These are phyloP conservation scores for Zoroaster sp. DNA, from an alignment of 53 echinoderm and acorn worm genomes.

Conservation along the genomic window DNA sequence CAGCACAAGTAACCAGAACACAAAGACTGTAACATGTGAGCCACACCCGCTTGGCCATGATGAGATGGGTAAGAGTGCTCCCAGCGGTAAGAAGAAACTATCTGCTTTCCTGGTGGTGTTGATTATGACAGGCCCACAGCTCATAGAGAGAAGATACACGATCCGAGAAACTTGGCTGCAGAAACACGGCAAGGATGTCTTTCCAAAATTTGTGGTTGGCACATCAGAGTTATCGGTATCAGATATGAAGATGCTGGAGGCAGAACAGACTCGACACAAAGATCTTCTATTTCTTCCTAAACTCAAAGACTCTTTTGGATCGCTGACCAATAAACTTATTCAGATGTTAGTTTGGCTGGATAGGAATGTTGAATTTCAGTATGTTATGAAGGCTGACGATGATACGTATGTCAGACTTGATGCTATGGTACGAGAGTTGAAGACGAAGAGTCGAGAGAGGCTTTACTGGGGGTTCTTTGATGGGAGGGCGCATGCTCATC, in stretches of 20 bases:
- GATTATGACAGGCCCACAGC: constrained; percentile 88
- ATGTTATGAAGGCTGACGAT: constrained; percentile 91
- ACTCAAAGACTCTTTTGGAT: constrained; percentile 75
- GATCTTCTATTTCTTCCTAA: constrained; percentile 78
- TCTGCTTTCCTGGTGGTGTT: constrained; percentile 78
- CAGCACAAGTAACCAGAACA: background rate
- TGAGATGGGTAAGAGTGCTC: constrained; percentile 1
- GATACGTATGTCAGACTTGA: constrained; percentile 88
- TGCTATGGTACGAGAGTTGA: constrained; percentile 75
- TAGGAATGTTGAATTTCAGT: constrained; percentile 83
- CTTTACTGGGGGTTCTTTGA: constrained; percentile 99
- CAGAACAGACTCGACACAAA: constrained; percentile 72
- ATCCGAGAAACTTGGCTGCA: constrained; percentile 94
- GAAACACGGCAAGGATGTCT: constrained; percentile 68
- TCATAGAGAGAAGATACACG: constrained; percentile 70
- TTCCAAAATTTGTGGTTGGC: constrained; percentile 86
- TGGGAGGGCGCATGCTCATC: constrained; percentile 88
- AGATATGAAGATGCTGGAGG: constrained; percentile 64
- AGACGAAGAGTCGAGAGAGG: constrained; percentile 68
- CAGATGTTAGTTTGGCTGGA: constrained; percentile 94
- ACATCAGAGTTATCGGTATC: constrained; percentile 63
- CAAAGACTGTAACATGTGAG: constrained; percentile 10
- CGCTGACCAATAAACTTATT: constrained; percentile 83
- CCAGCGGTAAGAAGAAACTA: constrained; percentile 60
- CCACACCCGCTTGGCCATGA: background rate